phyloP scores from a whole-genome alignment of 2,113 vertebrate species.

The Aldabrachelys gigantea region DNA sequence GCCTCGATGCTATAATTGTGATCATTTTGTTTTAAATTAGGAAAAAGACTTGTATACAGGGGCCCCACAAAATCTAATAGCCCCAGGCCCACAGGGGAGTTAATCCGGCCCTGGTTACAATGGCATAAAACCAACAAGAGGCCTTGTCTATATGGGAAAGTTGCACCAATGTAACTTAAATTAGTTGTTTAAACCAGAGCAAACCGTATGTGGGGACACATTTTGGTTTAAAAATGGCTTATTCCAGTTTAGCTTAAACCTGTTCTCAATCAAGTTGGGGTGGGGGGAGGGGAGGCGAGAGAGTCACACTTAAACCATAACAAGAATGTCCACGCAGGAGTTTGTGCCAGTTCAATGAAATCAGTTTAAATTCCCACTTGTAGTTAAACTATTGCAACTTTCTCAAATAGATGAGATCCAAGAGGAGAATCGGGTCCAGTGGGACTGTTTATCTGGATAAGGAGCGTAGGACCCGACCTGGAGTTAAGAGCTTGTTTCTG shows the following conservation, averaged over 20 bases:
- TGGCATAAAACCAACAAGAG: rapidly evolving
- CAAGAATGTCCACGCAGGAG: background rate
- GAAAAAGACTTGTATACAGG: too few relatives aligned
- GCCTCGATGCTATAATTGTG: too few relatives aligned
- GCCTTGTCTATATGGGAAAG: background rate
- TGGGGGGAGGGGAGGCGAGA: rapidly evolving
- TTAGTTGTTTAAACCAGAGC: background rate
- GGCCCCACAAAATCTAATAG: too few relatives aligned
- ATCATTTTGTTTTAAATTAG: too few relatives aligned
- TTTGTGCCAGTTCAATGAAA: background rate
- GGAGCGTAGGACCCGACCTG: background rate
- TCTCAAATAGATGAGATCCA: background rate
- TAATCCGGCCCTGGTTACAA: background rate
- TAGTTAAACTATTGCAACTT: background rate
- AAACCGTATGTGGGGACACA: background rate
- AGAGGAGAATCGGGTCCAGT: background rate
- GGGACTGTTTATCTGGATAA: background rate
- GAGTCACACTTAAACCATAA: rapidly evolving
- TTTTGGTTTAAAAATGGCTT: background rate
- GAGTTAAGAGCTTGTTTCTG: background rate
- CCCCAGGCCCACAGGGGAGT: too few relatives aligned
- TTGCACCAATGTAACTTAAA: background rate
- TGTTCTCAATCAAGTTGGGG: background rate
- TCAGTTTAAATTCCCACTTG: background rate
- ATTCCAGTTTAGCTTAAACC: background rate